Evolutionary conservation across 1,140 invertebrate species (phyloP), one percentile per base, ranked within the genome.

Genomic region (Sitodiplosis mosellana): DNA sequence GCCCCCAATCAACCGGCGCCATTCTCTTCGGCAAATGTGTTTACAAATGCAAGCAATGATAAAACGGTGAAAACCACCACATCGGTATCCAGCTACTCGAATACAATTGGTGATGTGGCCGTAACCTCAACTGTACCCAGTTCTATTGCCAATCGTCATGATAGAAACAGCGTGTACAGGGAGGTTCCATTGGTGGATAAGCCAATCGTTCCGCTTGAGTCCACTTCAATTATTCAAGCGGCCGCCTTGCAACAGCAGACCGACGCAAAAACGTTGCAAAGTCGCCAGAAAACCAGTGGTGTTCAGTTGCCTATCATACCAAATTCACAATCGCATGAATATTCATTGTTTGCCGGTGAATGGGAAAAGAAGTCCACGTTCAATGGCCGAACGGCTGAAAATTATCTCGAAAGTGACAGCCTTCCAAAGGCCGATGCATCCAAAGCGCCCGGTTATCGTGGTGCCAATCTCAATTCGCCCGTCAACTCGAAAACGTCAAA

Each of bases 371-470:
- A 76, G 77, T 63, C 82, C 65, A 66, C 49, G 59, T 61, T 50
- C 56, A 67, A 14, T 59, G 58, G 40, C 49, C 56, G 51, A 51
- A 60, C 19, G 55, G 72, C 73, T 54, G 71, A 18, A 18, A 18
- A 18, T 5, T 43, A 18, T 18, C n/a, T 74, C n/a, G 71, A 77
- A 45, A 72, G 68, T 53, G 67, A 72, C 56, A 69, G 71, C 42
- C 69, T 72, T 27, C 73, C 70, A 43, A 60, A 77, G 58, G 79
- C 79, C 2, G 83, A 87, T 64, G 78, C 78, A 8, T 76, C 82
- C 0, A 86, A 87, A 64, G 83, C 85, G 19, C 83, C 83, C 1
- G 84, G 84, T 11, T 88, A 86, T 59, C 72, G 82, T 56, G 74
- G 76, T 27, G 77, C 76, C 44, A 73, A 69, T 38, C 69, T 75